phyloP scores from a whole-genome alignment of 2,797 vertebrate species.

The Lagodon rhomboides region DNA sequence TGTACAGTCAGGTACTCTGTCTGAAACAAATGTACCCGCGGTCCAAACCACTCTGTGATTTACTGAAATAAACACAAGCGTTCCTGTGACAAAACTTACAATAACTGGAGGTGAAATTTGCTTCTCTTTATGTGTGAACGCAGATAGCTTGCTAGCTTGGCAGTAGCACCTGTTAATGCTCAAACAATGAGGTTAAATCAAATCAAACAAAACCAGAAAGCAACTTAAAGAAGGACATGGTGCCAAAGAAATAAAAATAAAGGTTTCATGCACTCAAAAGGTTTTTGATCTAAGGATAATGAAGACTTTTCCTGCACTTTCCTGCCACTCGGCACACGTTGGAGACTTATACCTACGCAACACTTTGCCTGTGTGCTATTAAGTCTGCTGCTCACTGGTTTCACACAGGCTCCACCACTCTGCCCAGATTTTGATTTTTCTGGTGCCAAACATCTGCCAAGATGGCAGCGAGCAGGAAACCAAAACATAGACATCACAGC shows the following conservation, averaged over 20 bases:
- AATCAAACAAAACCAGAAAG: no score
- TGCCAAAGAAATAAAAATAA: neutral
- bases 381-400: constrained; percentile 9
- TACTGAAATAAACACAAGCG: no score
- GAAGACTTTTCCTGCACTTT: neutral
- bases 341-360: neutral
- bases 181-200: neutral
- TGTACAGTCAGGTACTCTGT: no score
- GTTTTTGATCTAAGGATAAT: neutral
- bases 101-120: no score
- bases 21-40: no score
- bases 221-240: neutral
- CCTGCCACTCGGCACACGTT: neutral
- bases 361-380: neutral
- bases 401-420: neutral
- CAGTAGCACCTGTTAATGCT: neutral
- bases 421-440: constrained; percentile 12
- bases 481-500: constrained; percentile 29
- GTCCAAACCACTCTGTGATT: no score
- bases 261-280: neutral
- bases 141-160: no score
- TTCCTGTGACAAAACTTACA: no score
- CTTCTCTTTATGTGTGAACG: no score
- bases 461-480: constrained; percentile 34
- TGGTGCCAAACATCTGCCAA: constrained; percentile 48